phyloP scores from a whole-genome alignment of 1,140 invertebrate genomes.

The Polypedilum pembai region DNA sequence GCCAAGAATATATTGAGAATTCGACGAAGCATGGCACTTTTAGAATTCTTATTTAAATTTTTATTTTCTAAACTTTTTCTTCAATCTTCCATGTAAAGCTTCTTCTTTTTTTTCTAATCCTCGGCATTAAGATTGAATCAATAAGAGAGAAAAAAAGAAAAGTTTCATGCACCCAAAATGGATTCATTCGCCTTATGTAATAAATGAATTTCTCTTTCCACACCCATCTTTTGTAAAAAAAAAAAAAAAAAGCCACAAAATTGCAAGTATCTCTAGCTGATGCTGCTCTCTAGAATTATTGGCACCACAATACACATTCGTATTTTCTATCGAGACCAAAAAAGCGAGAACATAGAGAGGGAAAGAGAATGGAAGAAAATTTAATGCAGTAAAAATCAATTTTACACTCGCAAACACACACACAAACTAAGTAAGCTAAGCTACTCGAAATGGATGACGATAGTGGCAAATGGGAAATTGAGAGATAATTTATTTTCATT shows the following conservation, averaged over 20 bases:
- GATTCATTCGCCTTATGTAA: neutral
- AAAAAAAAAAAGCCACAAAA: neutral
- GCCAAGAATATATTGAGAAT: neutral
- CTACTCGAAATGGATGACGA: neutral
- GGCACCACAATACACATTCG: no score
- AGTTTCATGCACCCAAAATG: neutral
- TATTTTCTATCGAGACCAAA: no score
- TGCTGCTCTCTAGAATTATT: no score
- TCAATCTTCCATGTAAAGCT: no score
- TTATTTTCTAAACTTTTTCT: no score
- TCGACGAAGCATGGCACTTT: neutral
- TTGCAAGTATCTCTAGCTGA: no score
- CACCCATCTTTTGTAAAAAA: neutral
- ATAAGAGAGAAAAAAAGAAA: neutral
- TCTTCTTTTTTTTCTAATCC: no score
- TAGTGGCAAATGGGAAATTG: no score
- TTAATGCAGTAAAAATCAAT: conserved; percentile 6
- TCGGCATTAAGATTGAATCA: no score
- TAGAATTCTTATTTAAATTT: no score
- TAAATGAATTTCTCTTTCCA: conserved; percentile 1
- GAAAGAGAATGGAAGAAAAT: neutral
- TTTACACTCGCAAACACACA: neutral
- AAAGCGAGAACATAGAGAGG: no score
- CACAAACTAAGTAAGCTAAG: neutral
- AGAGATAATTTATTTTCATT: conserved; percentile 8